Evolutionary conservation across 2,113 vertebrate species (phyloP), one percentile per base, ranked within the genome.

Genomic region (Charina bottae): DNA sequence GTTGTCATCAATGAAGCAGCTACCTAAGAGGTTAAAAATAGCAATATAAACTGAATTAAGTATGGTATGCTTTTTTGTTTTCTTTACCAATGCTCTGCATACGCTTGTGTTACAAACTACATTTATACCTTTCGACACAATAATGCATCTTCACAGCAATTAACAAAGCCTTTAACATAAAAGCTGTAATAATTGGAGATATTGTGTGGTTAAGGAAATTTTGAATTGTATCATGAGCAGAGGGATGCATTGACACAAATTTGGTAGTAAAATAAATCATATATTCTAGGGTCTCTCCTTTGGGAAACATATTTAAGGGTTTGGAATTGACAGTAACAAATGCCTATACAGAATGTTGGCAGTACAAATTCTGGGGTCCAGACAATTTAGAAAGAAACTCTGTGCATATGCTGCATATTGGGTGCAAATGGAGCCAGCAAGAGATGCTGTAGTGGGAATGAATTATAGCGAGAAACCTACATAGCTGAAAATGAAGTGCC

Each of bases 21-120:
- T 88, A 92, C 59, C 91, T 89, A 85, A 46, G 13, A 85, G 33
- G 17, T 46, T 46, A 56, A 85, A 85, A 54, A 64, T 12, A 54
- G 15, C 5, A 89, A 89, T 15, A 26, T 55, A 42, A 85, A 59
- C 56, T 26, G 37, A 92, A 55, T 53, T 64, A n/a, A 17, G 21
- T 83, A 17, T 28, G 49, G 23, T 26, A 84, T 26, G 23, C 6
- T 49, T 85, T 85, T 85, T 85, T 68, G 42, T 68, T 89, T 83
- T 28, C 55, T 15, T 64, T 56, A 56, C 37, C 59, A 72, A 28
- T 86, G 42, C 42, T 89, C 87, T 26, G 83, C 24, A 53, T 86
- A n/a, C 0, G 13, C 53, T 59, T 91, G 8, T 58, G 33, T n/a
- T 87, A 6, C 19, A 49, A 83, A 58, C 12, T 6, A 55, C 24